Base-by-base conservation (phyloP, 1,140 invertebrate genomes). In the Oscheius sp. region DNA sequence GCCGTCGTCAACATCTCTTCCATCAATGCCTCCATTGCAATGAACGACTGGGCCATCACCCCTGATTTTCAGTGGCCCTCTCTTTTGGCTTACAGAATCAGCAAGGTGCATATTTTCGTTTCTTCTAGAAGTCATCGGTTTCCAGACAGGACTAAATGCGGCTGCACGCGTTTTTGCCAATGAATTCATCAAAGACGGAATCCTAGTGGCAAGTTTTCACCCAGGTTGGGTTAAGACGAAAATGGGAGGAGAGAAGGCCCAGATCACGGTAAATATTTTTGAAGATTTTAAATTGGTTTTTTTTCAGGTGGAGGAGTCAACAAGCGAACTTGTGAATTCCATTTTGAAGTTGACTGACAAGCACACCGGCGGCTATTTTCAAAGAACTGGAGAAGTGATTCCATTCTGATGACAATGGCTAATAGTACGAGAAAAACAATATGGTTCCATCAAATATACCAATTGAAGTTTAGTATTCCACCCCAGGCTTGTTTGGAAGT, bases 1-100 rank as follows among this genome's bases (percentile, higher is more conserved):
- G 49, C 67, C 13, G 32, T 68, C 13, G 10, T 68, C 49, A 68
- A 58, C n/a, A 68, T 68, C n/a, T 68, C 67, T 3, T 68, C 67
- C 20, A 45, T 28, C 13, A 4, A 31, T 1, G 67, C 32, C 13
- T 68, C 67, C 15, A 36, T 68, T 35, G n/a, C 29, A n/a, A 13
- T 18, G 0, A 58, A 58, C 34, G 26, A 15, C 31, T 18, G 1
- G 15, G 46, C 36, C 20, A 20, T 28, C 23, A 26, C 18, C 36
- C 55, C 55, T 15, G 29, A 23, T n/a, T n/a, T n/a, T n/a, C n/a
- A n/a, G n/a, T n/a, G n/a, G n/a, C n/a, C n/a, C n/a, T n/a, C n/a
- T n/a, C 7, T 55, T 55, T n/a, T n/a, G 7, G 49, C 49, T 26
- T 55, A 55, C 23, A 7, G 49, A 13, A 26, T 23, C 49, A 55